phyloP scores from a whole-genome alignment of 1,140 invertebrate genomes.

The Euwallacea similis region DNA sequence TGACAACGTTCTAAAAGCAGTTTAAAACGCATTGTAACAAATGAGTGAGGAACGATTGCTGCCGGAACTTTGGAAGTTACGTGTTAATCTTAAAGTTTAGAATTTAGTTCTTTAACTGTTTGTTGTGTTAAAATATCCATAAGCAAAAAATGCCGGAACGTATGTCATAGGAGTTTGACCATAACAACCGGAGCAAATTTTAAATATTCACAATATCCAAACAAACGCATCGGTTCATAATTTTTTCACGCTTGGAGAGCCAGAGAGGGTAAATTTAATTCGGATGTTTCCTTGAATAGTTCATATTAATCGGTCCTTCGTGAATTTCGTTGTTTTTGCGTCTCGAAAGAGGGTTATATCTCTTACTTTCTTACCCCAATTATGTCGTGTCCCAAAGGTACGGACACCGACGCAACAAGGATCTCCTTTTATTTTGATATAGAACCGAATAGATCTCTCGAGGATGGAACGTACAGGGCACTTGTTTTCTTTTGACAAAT shows the following conservation, averaged over 20 bases:
- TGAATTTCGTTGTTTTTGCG: conserved; percentile 8
- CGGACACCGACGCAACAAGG: not conserved
- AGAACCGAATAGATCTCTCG: not conserved
- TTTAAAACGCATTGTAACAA: too few species aligned
- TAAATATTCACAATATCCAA: not conserved
- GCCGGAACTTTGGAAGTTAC: too few species aligned
- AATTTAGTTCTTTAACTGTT: too few species aligned
- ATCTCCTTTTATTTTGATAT: not conserved
- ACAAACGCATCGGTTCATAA: not conserved
- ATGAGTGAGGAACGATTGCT: too few species aligned
- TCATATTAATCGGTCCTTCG: conserved; percentile 5
- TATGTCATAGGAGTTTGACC: too few species aligned
- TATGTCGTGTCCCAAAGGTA: conserved; percentile 8
- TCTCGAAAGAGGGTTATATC: conserved; percentile 3
- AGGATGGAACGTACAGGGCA: not conserved
- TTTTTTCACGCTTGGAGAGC: not conserved
- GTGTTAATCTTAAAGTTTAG: too few species aligned
- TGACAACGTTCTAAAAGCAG: too few species aligned
- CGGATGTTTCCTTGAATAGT: conserved; percentile 2
- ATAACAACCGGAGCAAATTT: not conserved
- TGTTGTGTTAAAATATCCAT: too few species aligned
- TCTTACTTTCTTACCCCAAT: conserved; percentile 4
- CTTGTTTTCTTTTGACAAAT: not conserved
- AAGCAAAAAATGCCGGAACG: too few species aligned
- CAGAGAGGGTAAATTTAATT: not conserved